A percentile compares a stretch with the other conserved stretches of the same genome.
Conservation (phyloP, 2,888 invertebrate genomes). For the Chrysodeixis includens region DNA sequence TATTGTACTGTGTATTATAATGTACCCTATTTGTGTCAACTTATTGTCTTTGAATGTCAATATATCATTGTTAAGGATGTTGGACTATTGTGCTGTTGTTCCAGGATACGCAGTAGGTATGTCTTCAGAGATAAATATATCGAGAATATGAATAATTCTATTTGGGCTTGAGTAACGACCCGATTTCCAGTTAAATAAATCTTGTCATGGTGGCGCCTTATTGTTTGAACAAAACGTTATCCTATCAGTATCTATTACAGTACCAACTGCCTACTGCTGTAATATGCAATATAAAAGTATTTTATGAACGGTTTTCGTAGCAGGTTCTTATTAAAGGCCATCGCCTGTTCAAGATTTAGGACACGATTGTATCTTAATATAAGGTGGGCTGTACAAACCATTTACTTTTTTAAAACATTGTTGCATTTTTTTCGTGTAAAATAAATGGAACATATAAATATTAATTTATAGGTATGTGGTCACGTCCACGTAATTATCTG, state of each 20-base stretch:
- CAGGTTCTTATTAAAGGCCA: constrained; percentile 34
- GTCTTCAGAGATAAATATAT: constrained; percentile 47
- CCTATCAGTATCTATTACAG: constrained; percentile 20
- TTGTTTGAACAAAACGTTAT: constrained; percentile 34
- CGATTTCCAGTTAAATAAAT: constrained; percentile 47
- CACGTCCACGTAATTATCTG: constrained; percentile 44
- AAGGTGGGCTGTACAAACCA: constrained; percentile 42
- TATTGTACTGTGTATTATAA: constrained; percentile 64
- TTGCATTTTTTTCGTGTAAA: constrained; percentile 40
- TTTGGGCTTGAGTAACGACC: constrained; percentile 44
- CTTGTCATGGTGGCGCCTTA: constrained; percentile 22
- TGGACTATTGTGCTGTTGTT: constrained; percentile 56
- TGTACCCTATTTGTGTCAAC: constrained; percentile 70
- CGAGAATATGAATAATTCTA: constrained; percentile 51
- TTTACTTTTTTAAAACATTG: constrained; percentile 43
- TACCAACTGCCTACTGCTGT: constrained; percentile 27
- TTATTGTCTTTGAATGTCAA: constrained; percentile 69
- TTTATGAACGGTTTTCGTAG: constrained; percentile 30
- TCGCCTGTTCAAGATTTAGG: constrained; percentile 44
- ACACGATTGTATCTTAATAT: constrained; percentile 49
- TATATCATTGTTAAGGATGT: constrained; percentile 64
- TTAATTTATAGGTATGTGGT: constrained; percentile 44
- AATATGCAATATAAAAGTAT: constrained; percentile 19
- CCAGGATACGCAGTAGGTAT: constrained; percentile 45
- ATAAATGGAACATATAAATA: constrained; percentile 40